Percentiles rank a stretch among this genome's conserved stretches.
These are phyloP conservation scores for Tinea semifulvella DNA, from an alignment of 2,888 invertebrate genomes.

Conservation along the genomic window DNA sequence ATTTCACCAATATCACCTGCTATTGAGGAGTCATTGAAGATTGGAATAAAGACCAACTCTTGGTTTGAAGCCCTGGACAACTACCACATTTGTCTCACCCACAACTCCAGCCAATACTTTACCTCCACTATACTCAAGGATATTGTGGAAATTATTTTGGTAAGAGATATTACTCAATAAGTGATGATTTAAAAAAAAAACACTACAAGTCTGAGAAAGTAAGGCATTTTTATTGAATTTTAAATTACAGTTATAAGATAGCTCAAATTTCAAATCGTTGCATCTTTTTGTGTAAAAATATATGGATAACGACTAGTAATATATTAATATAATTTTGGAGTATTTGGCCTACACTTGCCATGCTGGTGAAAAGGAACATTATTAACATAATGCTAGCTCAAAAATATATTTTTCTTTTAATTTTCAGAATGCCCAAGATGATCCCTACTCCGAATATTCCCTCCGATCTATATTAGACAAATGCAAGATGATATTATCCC, in stretches of 20 bases:
- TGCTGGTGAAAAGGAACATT: too few relatives aligned
- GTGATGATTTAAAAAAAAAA: too few relatives aligned
- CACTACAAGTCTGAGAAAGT: too few relatives aligned
- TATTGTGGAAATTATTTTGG: slow-evolving; percentile 54
- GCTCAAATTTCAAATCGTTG: too few relatives aligned
- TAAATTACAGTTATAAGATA: too few relatives aligned
- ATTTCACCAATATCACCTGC: slow-evolving; percentile 27
- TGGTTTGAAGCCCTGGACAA: slow-evolving; percentile 55
- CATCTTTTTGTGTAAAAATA: too few relatives aligned
- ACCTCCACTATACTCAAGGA: slow-evolving; percentile 41
- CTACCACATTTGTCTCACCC: slow-evolving; percentile 37
- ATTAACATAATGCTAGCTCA: too few relatives aligned
- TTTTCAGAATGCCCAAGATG: slow-evolving; percentile 58
- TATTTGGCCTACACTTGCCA: too few relatives aligned
- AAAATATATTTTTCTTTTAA: too few relatives aligned
- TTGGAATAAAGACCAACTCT: slow-evolving; percentile 42
- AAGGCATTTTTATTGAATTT: too few relatives aligned
- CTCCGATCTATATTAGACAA: slow-evolving; percentile 36
- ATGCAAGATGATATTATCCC: slow-evolving; percentile 41
- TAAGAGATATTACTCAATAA: slow-evolving; percentile 29
- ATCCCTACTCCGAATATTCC: slow-evolving; percentile 33
- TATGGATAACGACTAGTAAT: too few relatives aligned
- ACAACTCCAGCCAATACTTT: slow-evolving; percentile 36
- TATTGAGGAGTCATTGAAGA: slow-evolving; percentile 42
- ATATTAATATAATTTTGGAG: too few relatives aligned